Evolutionary conservation across 2,888 invertebrate species (phyloP).

Genomic region (Atherix ibis): DNA sequence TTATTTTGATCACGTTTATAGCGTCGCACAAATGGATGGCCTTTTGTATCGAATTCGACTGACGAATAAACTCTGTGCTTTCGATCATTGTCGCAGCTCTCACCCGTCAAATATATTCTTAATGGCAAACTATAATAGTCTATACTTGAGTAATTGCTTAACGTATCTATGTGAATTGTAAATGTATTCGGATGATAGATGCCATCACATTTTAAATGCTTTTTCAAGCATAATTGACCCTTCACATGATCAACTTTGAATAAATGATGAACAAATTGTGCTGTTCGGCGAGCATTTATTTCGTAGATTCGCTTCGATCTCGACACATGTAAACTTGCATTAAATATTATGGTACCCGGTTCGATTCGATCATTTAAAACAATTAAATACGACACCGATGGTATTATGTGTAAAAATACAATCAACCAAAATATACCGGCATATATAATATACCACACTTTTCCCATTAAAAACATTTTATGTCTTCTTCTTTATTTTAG

Average conservation of each 20-base stretch:
- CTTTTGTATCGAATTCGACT: conserved; percentile 12
- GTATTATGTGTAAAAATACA: not conserved
- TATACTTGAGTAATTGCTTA: conserved; percentile 59
- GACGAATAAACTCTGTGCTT: conserved; percentile 11
- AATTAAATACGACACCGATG: conserved; percentile 34
- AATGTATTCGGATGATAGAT: conserved; percentile 70
- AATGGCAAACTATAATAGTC: conserved; percentile 71
- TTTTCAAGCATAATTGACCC: conserved; percentile 58
- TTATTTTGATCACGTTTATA: not conserved
- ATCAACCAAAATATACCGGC: too few species aligned
- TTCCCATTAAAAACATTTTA: too few species aligned
- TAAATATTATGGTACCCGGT: conserved; percentile 53
- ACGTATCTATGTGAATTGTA: conserved; percentile 72
- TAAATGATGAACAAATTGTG: conserved; percentile 64
- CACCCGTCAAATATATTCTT: conserved; percentile 56
- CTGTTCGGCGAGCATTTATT: conserved; percentile 65
- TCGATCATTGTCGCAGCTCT: conserved; percentile 48
- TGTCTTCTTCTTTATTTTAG: too few species aligned
- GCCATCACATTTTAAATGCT: conserved; percentile 61
- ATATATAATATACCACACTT: too few species aligned
- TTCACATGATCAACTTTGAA: conserved; percentile 57
- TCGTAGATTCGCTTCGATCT: conserved; percentile 65
- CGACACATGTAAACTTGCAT: conserved; percentile 63
- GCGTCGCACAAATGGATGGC: not conserved
- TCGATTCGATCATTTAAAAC: conserved; percentile 42